Evolutionary conservation across 2,888 invertebrate genomes (phyloP), one percentile per base, ranked within the genome.

Genomic region (Amphipyra tragopoginis): DNA sequence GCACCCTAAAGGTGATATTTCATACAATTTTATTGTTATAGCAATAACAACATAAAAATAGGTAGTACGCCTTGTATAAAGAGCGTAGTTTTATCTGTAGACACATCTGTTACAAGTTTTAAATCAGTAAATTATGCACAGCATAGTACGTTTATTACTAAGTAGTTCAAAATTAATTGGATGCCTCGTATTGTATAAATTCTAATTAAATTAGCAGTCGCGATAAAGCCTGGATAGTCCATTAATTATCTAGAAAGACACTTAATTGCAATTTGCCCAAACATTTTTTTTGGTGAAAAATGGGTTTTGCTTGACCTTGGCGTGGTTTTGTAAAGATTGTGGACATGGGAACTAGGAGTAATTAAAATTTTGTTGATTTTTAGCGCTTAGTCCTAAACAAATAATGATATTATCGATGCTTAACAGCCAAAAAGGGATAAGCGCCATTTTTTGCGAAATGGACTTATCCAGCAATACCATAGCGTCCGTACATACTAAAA

Each of bases 211-310:
- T 69, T 77, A 74, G 52, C 42, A 44, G 15, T 29, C 36, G 10
- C 58, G 71, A 61, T 65, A 49, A 34, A 13, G 57, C 39, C 62
- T 42, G 47, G 14, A 15, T 21, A 6, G 15, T 26, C 71, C 65
- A 77, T 74, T 77, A 56, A 77, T 77, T 69, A 62, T 33, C 36
- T 33, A 51, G 53, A 15, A 33, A 48, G 63, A 64, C 55, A 38
- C 14, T 48, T 69, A 48, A 59, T 74, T 56, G 36, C 21, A 43
- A 65, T 34, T 72, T 50, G 9, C 21, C 47, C 44, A 42, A 45
- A 26, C 5, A 10, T 51, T 54, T 48, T 21, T 63, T 60, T 61
- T 2, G 13, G 14, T 53, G 26, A 51, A 52, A 34, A 42, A 49
- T 60, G 15, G 21, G 10, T 39, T 42, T 21, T 7, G 13, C 36